Percentiles rank a stretch among this genome's conserved stretches.
Evolutionary conservation across 2,797 vertebrate species (phyloP).

Genomic region (Fistularia tabacaria): DNA sequence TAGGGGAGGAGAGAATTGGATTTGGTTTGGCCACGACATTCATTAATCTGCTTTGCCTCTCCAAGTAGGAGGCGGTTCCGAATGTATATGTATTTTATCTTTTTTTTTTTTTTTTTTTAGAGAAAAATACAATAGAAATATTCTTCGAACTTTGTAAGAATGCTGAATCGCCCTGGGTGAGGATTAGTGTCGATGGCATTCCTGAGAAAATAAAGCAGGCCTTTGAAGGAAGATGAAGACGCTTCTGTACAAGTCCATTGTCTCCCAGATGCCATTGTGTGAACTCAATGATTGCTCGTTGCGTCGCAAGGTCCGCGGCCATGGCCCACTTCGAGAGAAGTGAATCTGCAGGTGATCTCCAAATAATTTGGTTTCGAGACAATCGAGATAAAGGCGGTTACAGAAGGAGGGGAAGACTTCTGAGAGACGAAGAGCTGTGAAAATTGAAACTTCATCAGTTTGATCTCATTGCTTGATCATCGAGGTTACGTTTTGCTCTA

Average conservation of each 20-base stretch:
- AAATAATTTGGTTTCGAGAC: no score
- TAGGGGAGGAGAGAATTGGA: slow-evolving; percentile 40
- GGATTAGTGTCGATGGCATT: slow-evolving; percentile 2
- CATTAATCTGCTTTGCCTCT: slow-evolving; percentile 43
- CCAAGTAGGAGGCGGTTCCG: slow-evolving; percentile 28
- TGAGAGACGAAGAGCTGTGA: no score
- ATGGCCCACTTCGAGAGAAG: no score
- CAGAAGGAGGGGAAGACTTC: no score
- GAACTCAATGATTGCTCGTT: slow-evolving; percentile 4
- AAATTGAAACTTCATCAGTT: no score
- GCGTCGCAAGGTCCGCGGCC: no score
- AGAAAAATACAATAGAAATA: slow-evolving; percentile 31
- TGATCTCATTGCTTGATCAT: no score
- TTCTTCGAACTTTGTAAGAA: slow-evolving; percentile 6
- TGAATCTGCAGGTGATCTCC: no score
- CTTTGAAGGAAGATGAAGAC: neutral
- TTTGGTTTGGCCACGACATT: slow-evolving; percentile 51
- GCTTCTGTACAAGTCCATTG: neutral
- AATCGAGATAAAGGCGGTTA: no score
- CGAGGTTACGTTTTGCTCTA: no score
- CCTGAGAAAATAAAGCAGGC: neutral
- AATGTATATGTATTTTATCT: slow-evolving; percentile 39
- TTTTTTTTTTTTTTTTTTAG: slow-evolving; percentile 1
- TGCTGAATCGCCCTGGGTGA: slow-evolving; percentile 4
- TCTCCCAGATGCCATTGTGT: slow-evolving; percentile 4